phyloP scores from a whole-genome alignment of 2,113 vertebrate species.

The Phrynocephalus versicolor region DNA sequence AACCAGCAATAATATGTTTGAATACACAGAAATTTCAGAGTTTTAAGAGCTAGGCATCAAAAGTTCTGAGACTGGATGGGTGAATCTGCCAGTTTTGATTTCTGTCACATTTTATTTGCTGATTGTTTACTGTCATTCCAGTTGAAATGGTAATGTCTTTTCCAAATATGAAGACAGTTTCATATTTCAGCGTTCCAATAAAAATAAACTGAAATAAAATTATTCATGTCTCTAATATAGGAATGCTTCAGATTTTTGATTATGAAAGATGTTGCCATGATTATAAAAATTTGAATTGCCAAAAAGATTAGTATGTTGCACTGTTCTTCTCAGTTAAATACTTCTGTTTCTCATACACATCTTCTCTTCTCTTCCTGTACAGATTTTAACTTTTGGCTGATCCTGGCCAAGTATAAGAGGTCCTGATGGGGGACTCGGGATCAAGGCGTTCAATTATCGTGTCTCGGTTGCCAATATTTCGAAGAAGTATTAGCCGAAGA shows the following conservation, averaged over 20 bases:
- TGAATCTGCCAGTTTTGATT: no score
- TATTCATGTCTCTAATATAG: no score
- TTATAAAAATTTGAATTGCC: background rate
- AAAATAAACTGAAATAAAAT: no score
- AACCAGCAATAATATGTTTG: no score
- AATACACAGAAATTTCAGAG: no score
- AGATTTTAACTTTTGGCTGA: constrained; percentile 63
- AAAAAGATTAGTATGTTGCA: background rate
- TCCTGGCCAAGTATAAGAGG: constrained; percentile 40
- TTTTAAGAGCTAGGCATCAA: no score
- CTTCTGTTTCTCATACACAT: background rate
- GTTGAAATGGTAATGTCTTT: no score
- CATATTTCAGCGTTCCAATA: no score
- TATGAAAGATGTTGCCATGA: background rate
- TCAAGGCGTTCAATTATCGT: constrained; percentile 91
- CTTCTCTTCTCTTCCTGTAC: background rate
- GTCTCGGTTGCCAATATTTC: constrained; percentile 96
- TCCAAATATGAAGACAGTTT: no score
- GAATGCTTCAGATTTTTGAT: background rate
- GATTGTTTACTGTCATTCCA: no score
- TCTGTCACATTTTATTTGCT: no score
- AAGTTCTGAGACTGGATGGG: no score
- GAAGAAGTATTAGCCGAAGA: constrained; percentile 87
- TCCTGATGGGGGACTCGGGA: constrained; percentile 92
- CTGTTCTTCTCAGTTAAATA: background rate